A percentile compares a stretch with the other conserved stretches of the same genome.
Conservation (phyloP, 2,113 vertebrate genomes). For the Tiliqua scincoides region DNA sequence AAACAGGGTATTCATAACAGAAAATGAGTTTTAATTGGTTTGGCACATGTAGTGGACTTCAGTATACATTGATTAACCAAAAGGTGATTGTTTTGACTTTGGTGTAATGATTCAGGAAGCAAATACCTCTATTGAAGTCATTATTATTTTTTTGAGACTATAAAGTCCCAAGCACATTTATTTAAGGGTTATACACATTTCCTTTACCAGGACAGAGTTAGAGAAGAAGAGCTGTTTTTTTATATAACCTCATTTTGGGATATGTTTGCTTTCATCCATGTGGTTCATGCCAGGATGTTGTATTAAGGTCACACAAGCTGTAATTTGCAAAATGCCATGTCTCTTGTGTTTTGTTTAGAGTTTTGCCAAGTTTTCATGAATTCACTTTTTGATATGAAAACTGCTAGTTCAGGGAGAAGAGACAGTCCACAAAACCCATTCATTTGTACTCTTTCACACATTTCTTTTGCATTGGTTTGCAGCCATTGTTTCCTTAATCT, state of each 20-base stretch:
- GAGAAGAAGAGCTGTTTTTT: not conserved
- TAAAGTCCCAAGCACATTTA: not conserved
- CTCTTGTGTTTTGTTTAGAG: not conserved
- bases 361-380: not conserved
- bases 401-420: not conserved
- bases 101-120: not conserved
- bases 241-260: not conserved
- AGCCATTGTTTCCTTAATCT: not conserved
- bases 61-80: not conserved
- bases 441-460: not conserved
- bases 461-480: not conserved
- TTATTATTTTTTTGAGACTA: not conserved
- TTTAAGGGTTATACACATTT: not conserved
- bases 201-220: not conserved
- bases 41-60: not conserved
- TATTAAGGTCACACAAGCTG: not conserved
- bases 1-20: too few species aligned
- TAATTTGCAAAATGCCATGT: not conserved
- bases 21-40: too few species aligned
- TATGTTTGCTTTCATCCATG: not conserved
- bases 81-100: not conserved
- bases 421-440: not conserved
- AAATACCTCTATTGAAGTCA: not conserved
- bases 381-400: not conserved
- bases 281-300: not conserved